Evolutionary conservation across 2,113 vertebrate genomes (phyloP).

Genomic region (Syrmaticus mikado): DNA sequence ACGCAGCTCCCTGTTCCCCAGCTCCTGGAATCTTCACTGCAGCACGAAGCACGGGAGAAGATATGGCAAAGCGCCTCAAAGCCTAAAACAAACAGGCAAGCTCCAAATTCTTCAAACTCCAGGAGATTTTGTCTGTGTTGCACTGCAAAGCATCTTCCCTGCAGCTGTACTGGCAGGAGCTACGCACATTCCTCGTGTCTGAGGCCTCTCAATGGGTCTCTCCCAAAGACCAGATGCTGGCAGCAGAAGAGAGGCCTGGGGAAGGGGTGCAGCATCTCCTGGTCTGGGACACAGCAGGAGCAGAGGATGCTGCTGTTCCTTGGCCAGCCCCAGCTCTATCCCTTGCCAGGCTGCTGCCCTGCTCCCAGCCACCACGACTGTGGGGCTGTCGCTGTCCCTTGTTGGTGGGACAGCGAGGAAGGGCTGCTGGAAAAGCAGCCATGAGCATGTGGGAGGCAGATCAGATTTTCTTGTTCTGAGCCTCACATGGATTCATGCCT

Average conservation of each 20-base stretch:
- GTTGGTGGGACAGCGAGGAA: background rate
- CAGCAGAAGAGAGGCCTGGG: conserved; percentile 17
- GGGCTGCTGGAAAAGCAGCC: background rate
- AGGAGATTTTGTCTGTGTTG: background rate
- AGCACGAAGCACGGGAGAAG: fast-evolving
- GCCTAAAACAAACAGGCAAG: background rate
- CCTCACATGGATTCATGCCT: background rate
- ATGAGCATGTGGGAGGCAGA: background rate
- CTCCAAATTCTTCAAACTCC: background rate
- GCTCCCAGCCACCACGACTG: background rate
- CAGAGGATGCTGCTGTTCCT: background rate
- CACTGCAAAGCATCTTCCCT: background rate
- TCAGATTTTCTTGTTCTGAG: conserved; percentile 1
- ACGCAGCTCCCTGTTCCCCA: background rate
- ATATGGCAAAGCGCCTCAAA: background rate
- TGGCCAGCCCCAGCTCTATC: background rate
- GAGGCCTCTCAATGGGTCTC: background rate
- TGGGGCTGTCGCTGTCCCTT: background rate
- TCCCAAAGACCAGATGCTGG: conserved; percentile 9
- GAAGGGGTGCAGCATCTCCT: background rate
- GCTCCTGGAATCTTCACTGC: background rate
- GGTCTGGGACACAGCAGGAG: background rate
- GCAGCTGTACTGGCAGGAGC: background rate
- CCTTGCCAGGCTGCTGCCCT: background rate
- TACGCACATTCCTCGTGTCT: background rate